A percentile compares a stretch with the other conserved stretches of the same genome.
These are phyloP conservation scores for Drosophila kambysellisi DNA, from an alignment of 2,888 invertebrate species.

Conservation along the genomic window DNA sequence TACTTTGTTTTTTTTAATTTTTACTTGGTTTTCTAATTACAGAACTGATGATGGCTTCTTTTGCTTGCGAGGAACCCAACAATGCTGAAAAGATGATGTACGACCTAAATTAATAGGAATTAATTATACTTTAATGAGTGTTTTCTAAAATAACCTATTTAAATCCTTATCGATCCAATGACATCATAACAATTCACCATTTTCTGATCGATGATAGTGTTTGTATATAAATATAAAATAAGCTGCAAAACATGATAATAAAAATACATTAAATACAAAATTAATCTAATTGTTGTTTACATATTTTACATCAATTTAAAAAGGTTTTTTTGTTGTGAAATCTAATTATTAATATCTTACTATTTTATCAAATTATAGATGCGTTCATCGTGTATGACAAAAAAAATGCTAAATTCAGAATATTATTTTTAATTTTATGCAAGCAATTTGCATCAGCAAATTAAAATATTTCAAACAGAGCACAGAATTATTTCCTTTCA, in stretches of 20 bases:
- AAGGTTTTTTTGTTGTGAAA: not conserved
- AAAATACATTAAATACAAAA: slow-evolving; percentile 2
- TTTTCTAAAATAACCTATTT: not conserved
- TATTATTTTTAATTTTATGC: not conserved
- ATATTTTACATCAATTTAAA: not conserved
- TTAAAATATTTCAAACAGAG: not conserved
- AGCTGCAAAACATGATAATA: slow-evolving; percentile 7
- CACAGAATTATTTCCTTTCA: not conserved
- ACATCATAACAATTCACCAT: too few relatives aligned
- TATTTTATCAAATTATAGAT: not conserved
- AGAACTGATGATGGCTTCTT: slow-evolving; percentile 46
- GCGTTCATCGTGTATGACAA: not conserved
- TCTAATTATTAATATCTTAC: not conserved
- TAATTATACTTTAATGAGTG: too few relatives aligned
- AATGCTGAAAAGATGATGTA: slow-evolving; percentile 42
- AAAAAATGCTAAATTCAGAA: not conserved
- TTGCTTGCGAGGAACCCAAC: slow-evolving; percentile 41
- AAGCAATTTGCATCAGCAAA: not conserved
- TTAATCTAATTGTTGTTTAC: not conserved
- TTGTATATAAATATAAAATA: not conserved
- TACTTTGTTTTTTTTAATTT: not conserved
- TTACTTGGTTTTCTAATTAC: not conserved
- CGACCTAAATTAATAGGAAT: slow-evolving; percentile 25
- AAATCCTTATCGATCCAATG: not conserved
- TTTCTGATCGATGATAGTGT: not conserved